phyloP scores from a whole-genome alignment of 2,888 invertebrate species.

The Catotricha subobsoleta region DNA sequence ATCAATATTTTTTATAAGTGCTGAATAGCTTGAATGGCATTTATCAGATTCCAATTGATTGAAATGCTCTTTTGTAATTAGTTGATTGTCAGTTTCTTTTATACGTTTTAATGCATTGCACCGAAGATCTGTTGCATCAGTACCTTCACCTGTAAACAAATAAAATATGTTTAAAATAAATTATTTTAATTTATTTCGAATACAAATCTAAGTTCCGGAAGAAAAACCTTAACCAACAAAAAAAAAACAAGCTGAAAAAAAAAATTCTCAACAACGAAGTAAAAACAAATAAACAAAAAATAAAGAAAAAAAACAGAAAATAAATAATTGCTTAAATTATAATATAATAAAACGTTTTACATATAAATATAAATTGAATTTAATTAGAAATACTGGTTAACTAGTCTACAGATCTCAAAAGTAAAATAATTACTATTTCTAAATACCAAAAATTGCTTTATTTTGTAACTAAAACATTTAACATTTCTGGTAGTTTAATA shows the following conservation, averaged over 20 bases:
- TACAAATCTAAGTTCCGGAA: too few species aligned
- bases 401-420: too few species aligned
- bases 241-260: not conserved
- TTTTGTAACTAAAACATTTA: too few species aligned
- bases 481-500: too few species aligned
- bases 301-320: not conserved
- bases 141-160: constrained; percentile 10
- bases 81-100: constrained; percentile 13
- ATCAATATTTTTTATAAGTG: constrained; percentile 12
- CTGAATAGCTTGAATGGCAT: constrained; percentile 15
- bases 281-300: not conserved
- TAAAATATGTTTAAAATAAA: not conserved
- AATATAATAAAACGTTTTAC: too few species aligned
- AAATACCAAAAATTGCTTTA: too few species aligned
- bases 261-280: not conserved
- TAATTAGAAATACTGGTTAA: too few species aligned
- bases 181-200: too few species aligned
- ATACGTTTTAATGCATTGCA: constrained; percentile 10
- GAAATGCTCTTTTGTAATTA: constrained; percentile 10
- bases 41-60: constrained; percentile 11
- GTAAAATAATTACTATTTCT: too few species aligned
- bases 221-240: not conserved
- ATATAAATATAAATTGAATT: too few species aligned
- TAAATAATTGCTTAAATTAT: too few species aligned
- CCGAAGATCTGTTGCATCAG: constrained; percentile 13